phyloP scores from a whole-genome alignment of 2,888 invertebrate genomes.

The Adelognathus sp. region DNA sequence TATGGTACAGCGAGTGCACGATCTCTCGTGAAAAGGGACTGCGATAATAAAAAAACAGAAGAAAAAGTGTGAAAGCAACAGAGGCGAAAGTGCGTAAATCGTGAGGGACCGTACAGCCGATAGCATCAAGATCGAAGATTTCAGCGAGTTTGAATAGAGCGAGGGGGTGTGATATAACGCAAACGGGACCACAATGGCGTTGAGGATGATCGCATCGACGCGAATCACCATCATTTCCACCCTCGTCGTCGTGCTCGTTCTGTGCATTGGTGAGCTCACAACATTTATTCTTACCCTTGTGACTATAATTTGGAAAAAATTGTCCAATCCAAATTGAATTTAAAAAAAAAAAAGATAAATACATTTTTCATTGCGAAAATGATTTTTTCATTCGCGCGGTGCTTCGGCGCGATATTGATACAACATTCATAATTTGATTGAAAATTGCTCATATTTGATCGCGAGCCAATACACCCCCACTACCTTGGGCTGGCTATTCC shows the following conservation, averaged over 20 bases:
- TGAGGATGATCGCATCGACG: slow-evolving; percentile 53
- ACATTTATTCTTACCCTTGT: no score
- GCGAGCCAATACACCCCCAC: no score
- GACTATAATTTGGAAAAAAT: no score
- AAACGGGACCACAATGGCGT: slow-evolving; percentile 45
- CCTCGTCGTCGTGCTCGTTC: slow-evolving; percentile 41
- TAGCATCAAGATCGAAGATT: not conserved
- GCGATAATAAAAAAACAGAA: not conserved
- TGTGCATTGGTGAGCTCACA: slow-evolving; percentile 57
- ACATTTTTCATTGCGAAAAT: not conserved
- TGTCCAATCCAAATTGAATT: no score
- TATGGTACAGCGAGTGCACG: not conserved
- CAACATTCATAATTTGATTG: no score
- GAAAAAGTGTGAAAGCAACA: not conserved
- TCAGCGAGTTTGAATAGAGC: not conserved
- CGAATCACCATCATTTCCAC: slow-evolving; percentile 43
- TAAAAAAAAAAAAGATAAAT: not conserved
- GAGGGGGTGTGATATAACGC: not conserved
- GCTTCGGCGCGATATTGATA: no score
- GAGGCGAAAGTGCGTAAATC: not conserved
- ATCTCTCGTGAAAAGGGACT: not conserved
- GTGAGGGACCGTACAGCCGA: not conserved
- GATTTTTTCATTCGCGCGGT: not conserved
- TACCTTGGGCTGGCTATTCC: no score
- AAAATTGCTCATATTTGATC: not conserved